Percentiles rank a stretch among this genome's conserved stretches.
Evolutionary conservation across 2,797 vertebrate species (phyloP).

Genomic region (Dermochelys coriacea): DNA sequence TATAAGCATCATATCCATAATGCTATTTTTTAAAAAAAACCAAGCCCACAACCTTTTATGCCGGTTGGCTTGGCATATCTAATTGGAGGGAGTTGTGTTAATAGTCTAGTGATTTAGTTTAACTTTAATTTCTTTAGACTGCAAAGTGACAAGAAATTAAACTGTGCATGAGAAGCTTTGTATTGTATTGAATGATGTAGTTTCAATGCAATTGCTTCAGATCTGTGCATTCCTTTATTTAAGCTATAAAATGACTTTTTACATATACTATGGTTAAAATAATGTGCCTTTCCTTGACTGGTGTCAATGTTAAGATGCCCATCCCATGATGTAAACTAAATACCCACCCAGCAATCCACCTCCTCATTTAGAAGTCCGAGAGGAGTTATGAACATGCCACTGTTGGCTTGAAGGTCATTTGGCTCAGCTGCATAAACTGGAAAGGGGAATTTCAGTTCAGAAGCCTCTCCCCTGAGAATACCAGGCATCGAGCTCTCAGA

Average conservation of each 20-base stretch:
- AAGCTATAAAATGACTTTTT: fast-evolving
- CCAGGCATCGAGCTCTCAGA: background rate
- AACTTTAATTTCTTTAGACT: slow-evolving; percentile 64
- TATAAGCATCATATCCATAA: background rate
- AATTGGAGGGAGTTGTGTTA: slow-evolving; percentile 57
- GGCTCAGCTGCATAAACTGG: background rate
- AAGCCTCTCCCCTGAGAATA: background rate
- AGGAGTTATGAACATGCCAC: background rate
- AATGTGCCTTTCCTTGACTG: background rate
- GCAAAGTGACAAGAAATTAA: slow-evolving; percentile 28
- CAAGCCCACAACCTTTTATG: background rate
- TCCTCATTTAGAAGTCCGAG: background rate
- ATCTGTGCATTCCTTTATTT: background rate
- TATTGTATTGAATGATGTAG: slow-evolving; percentile 19
- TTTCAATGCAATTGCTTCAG: background rate
- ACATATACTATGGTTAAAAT: background rate
- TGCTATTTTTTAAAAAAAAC: background rate
- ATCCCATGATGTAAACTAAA: background rate
- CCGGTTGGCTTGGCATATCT: slow-evolving; percentile 27
- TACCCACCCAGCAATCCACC: background rate
- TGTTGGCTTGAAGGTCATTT: background rate
- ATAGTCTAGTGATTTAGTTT: slow-evolving; percentile 48
- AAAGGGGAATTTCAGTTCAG: background rate
- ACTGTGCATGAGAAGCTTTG: slow-evolving; percentile 19
- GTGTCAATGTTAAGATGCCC: background rate